Conservation (phyloP, 2,797 vertebrate genomes). For the Microtus californicus region DNA sequence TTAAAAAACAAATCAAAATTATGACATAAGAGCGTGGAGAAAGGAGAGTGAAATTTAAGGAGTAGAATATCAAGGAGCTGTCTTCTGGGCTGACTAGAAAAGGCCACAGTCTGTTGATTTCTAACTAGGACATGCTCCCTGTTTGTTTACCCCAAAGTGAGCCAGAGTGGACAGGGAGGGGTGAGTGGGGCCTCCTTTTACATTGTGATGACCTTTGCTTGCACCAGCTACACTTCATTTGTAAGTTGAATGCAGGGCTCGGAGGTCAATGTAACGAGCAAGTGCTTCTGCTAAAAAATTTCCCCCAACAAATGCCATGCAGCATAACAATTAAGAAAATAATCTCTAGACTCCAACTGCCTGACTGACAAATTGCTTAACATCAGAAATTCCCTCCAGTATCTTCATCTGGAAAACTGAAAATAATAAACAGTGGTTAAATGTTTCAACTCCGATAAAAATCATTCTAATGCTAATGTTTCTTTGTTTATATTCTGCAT, state of each 20-base stretch:
- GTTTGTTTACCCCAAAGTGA: neutral
- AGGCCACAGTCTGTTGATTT: neutral
- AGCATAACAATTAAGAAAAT: conserved; percentile 19
- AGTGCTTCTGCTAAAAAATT: neutral
- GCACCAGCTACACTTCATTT: neutral
- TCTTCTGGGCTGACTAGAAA: neutral
- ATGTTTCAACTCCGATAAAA: conserved; percentile 17
- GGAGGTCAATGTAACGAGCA: neutral
- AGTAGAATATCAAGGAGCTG: neutral
- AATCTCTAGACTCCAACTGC: neutral
- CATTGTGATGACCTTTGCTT: neutral
- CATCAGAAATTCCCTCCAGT: neutral
- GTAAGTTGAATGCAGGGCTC: neutral
- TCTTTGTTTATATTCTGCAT: conserved; percentile 28
- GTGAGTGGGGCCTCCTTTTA: neutral
- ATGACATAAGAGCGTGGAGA: neutral
- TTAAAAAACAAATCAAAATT: neutral
- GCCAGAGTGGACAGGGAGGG: neutral
- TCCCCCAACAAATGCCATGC: neutral
- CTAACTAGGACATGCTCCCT: neutral
- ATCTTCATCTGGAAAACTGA: conserved; percentile 24
- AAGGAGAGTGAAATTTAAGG: neutral
- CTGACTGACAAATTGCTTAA: conserved; percentile 25
- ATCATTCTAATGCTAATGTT: conserved; percentile 20
- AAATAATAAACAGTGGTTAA: conserved; percentile 44